Base-by-base conservation (phyloP, 1,140 invertebrate genomes). In the Philotrypesis tridentata region DNA sequence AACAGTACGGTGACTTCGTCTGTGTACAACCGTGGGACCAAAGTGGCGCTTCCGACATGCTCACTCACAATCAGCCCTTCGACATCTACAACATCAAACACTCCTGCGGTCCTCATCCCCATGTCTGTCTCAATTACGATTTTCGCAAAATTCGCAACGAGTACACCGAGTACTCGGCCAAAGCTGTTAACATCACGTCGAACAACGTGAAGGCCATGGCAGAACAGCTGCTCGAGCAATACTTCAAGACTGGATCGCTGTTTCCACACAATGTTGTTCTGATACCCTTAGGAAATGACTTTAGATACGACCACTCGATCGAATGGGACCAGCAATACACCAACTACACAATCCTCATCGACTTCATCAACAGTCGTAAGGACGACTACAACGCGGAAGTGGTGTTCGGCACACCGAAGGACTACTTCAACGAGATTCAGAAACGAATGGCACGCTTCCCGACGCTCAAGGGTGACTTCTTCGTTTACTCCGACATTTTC, bases 51-150 rank as follows among this genome's bases (percentile, higher is more conserved):
- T 91, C 90, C 6, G 93, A 93, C 67, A 92, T 98, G 37, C 91
- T 98, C 1, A 96, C 96, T 5, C 97, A 98, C 88, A 98, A 98
- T 89, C 96, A 97, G 87, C 97, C 97, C 0, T 98, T 98, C 85
- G 97, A 98, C 85, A 97, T 98, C n/a, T 99, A 99, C 89, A 97
- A 96, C 23, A 98, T 98, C 67, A 98, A 98, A 85, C 96, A 97
- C 86, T 97, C 97, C 0, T 99, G 97, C 86, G 97, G 97, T 0
- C 97, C 97, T 0, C 96, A 98, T 92, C 96, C 96, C 0, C 95
- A 96, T 84, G 95, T 97, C 9, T 98, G 97, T 84, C 91, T 97
- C 0, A 96, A 96, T 87, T 98, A 96, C 86, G 97, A 98, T 87
- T 98, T 98, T 87, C 93, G 97, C 0, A 97, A 97, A 89, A 96